A percentile compares a stretch with the other conserved stretches of the same genome.
Conservation (phyloP, 30 jellyfish, hydroid and myxozoan genomes). For the Cassiopea xamachana region DNA sequence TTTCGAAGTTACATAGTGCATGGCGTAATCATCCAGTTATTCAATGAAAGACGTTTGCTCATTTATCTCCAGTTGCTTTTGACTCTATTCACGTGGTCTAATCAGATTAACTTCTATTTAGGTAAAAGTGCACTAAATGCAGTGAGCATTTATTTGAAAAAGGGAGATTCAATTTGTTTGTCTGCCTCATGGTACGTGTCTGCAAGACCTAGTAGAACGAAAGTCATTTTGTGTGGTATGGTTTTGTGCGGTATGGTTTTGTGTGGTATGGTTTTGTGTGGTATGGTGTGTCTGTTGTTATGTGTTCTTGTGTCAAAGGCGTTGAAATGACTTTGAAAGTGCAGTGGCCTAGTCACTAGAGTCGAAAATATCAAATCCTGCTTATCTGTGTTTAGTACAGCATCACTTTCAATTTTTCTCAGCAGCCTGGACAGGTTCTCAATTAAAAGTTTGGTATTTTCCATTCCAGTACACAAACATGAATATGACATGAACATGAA, state of each 20-base stretch:
- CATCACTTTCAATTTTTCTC: too few relatives aligned
- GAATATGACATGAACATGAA: too few relatives aligned
- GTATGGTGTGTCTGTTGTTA: too few relatives aligned
- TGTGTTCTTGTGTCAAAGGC: too few relatives aligned
- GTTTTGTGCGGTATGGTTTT: neutral
- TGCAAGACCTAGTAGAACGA: neutral
- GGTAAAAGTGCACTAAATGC: conserved; percentile 1
- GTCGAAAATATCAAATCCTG: too few relatives aligned
- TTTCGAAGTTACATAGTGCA: neutral
- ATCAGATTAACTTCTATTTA: neutral
- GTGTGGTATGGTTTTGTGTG: neutral
- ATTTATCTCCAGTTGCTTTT: neutral
- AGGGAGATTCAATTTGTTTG: neutral
- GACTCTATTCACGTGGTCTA: neutral
- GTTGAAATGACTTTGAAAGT: too few relatives aligned
- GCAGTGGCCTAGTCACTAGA: too few relatives aligned
- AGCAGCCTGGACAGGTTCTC: too few relatives aligned
- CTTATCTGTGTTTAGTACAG: too few relatives aligned
- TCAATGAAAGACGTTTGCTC: neutral
- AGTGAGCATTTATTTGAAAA: neutral
- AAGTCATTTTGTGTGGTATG: neutral
- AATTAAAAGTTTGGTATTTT: too few relatives aligned
- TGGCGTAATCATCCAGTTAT: neutral
- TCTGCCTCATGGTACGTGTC: neutral
- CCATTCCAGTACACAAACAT: too few relatives aligned